Evolutionary conservation across 2,113 vertebrate genomes (phyloP).

Genomic region (Pedionomus torquatus): DNA sequence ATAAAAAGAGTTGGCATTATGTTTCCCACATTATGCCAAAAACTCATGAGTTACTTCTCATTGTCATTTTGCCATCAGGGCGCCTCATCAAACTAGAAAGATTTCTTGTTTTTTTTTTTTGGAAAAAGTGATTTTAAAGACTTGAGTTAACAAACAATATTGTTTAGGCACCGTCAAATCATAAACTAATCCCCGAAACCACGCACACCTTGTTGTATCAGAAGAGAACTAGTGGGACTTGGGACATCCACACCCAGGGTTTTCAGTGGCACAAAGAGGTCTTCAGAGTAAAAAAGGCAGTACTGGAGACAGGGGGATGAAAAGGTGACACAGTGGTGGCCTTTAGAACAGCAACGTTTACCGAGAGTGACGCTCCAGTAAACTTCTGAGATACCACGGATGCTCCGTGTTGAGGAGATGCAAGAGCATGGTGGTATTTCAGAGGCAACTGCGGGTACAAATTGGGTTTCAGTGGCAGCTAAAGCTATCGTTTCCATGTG

Average conservation of each 20-base stretch:
- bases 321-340: conserved; percentile 5
- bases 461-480: conserved; percentile 14
- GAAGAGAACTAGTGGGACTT: background rate
- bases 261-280: conserved; percentile 1
- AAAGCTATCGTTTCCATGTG: conserved; percentile 5
- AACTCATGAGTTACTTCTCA: background rate
- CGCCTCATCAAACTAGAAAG: conserved; percentile 13
- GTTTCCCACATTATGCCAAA: conserved; percentile 10
- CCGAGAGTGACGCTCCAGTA: background rate
- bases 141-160: conserved; percentile 26
- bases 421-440: background rate
- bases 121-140: conserved; percentile 35
- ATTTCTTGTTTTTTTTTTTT: background rate
- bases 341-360: background rate
- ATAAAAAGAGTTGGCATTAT: conserved; percentile 42
- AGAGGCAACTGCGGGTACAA: background rate
- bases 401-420: background rate
- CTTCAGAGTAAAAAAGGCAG: conserved; percentile 29
- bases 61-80: conserved; percentile 36
- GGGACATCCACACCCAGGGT: background rate
- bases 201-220: background rate
- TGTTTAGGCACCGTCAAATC: conserved; percentile 24
- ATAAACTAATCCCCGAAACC: conserved; percentile 24
- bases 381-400: background rate
- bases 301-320: background rate